Conservation (phyloP, 2,113 vertebrate genomes). For the Acanthochromis polyacanthus region DNA sequence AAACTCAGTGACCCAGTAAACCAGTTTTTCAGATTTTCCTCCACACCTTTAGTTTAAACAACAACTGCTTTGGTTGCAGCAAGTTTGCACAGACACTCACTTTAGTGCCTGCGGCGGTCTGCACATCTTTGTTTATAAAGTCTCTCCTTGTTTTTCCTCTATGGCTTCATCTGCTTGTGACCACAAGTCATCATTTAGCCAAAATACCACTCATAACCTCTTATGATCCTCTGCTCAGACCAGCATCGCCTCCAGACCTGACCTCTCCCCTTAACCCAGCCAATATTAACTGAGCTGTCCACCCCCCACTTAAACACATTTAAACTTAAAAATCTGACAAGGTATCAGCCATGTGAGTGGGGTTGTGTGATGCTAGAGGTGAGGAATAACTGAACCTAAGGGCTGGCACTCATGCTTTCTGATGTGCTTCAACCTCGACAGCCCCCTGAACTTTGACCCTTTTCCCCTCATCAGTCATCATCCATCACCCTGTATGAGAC, state of each 20-base stretch:
- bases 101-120: constrained; percentile 26
- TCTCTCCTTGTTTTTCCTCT: constrained; percentile 22
- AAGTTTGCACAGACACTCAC: constrained; percentile 2
- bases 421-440: constrained; percentile 46
- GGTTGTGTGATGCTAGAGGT: constrained; percentile 6
- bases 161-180: constrained; percentile 17
- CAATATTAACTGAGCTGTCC: not conserved
- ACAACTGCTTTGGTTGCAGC: constrained; percentile 27
- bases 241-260: constrained; percentile 2
- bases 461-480: constrained; percentile 75
- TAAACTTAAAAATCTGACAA: constrained; percentile 13
- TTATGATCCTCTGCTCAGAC: not conserved
- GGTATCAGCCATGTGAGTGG: constrained; percentile 7
- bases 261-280: constrained; percentile 17
- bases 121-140: not conserved
- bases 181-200: constrained; percentile 21
- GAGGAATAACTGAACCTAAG: constrained; percentile 42
- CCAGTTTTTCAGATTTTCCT: constrained; percentile 27
- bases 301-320: not conserved
- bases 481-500: constrained; percentile 72
- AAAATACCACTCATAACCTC: constrained; percentile 27
- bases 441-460: constrained; percentile 66
- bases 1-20: constrained; percentile 42
- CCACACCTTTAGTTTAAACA: constrained; percentile 6
- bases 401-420: constrained; percentile 1